A percentile compares a stretch with the other conserved stretches of the same genome.
phyloP scores from a whole-genome alignment of 2,888 invertebrate genomes.

The Cryptocephalus moraei region DNA sequence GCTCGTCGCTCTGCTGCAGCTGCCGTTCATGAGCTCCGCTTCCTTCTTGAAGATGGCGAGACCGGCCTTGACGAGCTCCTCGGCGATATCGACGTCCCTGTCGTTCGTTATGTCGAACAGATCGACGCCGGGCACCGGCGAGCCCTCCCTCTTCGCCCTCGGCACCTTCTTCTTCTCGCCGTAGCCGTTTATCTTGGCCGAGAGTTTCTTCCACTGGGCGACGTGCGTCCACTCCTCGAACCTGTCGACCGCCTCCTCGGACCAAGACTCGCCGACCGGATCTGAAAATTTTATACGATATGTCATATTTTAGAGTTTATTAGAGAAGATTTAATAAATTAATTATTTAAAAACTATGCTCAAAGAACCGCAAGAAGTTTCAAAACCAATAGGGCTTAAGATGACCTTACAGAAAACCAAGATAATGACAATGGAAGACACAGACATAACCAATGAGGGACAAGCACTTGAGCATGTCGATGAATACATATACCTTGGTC shows the following conservation, averaged over 20 bases:
- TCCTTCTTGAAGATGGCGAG: slow-evolving; percentile 41
- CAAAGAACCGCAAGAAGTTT: too few species aligned
- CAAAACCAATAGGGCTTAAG: too few species aligned
- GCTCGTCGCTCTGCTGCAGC: slow-evolving; percentile 26
- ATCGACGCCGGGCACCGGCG: slow-evolving; percentile 68
- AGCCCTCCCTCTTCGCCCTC: slow-evolving; percentile 49
- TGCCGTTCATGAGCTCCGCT: slow-evolving; percentile 13
- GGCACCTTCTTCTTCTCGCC: slow-evolving; percentile 42
- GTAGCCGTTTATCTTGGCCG: slow-evolving; percentile 66
- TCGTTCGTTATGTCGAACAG: slow-evolving; percentile 60
- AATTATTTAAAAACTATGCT: too few species aligned
- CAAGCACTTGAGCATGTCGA: too few species aligned
- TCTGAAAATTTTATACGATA: slow-evolving; percentile 22
- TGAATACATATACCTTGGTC: too few species aligned
- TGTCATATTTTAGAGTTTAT: not conserved
- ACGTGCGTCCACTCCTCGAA: slow-evolving; percentile 65
- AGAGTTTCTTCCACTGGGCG: slow-evolving; percentile 71
- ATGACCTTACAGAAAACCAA: too few species aligned
- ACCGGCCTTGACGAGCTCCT: slow-evolving; percentile 48
- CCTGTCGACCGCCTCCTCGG: slow-evolving; percentile 49
- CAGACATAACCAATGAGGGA: too few species aligned
- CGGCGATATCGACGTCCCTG: slow-evolving; percentile 52
- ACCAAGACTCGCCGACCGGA: slow-evolving; percentile 47
- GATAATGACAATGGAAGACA: too few species aligned
- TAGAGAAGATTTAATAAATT: too few species aligned